Evolutionary conservation across 2,113 vertebrate genomes (phyloP), one percentile per base, ranked within the genome.

Genomic region (Pelmatolapia mariae): DNA sequence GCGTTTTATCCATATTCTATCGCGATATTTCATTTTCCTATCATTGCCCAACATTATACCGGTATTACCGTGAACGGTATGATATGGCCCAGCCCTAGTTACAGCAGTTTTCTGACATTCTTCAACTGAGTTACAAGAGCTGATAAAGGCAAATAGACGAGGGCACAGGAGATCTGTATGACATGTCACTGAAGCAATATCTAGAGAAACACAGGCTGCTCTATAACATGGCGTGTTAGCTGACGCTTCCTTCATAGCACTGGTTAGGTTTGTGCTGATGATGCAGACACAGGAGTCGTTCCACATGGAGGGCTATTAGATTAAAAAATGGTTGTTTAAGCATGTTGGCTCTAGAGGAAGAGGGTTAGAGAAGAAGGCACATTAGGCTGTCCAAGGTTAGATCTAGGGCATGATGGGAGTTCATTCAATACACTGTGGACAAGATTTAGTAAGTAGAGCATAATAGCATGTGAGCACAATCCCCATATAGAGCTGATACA

Each of bases 301-400:
- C 47, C n/a, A 2, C 68, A 63, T 76, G 80, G 47, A 57, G 10
- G 56, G 61, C 59, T 18, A 52, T 78, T 26, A 16, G 22, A 87
- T 89, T 89, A 86, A 66, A 81, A 24, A 89, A 81, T 5, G 52
- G 53, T 31, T 86, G 63, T 84, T 88, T 78, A 78, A 83, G 80
- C 61, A 83, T 29, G 45, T 84, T n/a, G 18, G 19, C 53, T 88
- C 59, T 13, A 15, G 19, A 78, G 71, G 12, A 85, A 59, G 33
- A n/a, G 47, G 22, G 45, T 33, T 29, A 19, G 29, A 80, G 78
- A 54, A 36, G 66, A 43, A 33, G 7, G 24, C 81, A 68, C 57
- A 18, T 31, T 40, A 13, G 61, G 45, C 57, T 61, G 15, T 31
- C 26, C 57, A 18, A 61, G 15, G 57, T 61, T 61, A 61, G 57